These are phyloP conservation scores for Chiloscyllium plagiosum DNA, from an alignment of 2,113 vertebrate genomes.

Conservation along the genomic window DNA sequence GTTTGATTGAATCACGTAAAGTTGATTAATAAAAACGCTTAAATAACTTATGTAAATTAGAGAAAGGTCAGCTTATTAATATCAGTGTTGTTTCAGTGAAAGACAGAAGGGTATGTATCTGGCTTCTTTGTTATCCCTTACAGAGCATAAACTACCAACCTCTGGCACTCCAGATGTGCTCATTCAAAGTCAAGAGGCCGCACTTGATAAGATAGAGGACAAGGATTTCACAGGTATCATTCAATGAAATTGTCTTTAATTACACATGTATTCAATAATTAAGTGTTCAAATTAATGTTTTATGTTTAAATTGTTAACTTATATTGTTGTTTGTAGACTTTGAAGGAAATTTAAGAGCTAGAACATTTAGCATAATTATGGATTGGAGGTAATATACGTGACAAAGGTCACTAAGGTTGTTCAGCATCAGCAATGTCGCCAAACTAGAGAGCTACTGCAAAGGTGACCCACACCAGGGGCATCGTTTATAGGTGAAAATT, in stretches of 20 bases:
- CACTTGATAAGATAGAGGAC: not conserved
- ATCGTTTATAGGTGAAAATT: not conserved
- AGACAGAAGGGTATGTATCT: not conserved
- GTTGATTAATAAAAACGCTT: not conserved
- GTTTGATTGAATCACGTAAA: not conserved
- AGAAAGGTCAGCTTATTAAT: not conserved
- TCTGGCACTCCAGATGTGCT: not conserved
- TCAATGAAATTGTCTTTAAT: not conserved
- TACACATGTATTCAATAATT: not conserved
- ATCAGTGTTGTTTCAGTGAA: not conserved
- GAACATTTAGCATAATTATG: not conserved
- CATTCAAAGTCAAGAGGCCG: not conserved
- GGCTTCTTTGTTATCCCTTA: slow-evolving; percentile 14
- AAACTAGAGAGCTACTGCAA: not conserved
- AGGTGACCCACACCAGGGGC: not conserved
- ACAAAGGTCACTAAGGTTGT: too few species aligned
- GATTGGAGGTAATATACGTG: not conserved
- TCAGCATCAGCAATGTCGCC: not conserved
- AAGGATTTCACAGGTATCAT: slow-evolving; percentile 8
- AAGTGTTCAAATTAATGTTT: not conserved
- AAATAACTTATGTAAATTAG: not conserved
- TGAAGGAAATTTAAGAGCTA: not conserved
- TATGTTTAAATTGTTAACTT: not conserved
- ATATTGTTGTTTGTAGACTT: not conserved
- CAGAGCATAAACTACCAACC: not conserved